These are phyloP conservation scores for Anser brachyrhynchus DNA, from an alignment of 2,113 vertebrate genomes.

Conservation along the genomic window DNA sequence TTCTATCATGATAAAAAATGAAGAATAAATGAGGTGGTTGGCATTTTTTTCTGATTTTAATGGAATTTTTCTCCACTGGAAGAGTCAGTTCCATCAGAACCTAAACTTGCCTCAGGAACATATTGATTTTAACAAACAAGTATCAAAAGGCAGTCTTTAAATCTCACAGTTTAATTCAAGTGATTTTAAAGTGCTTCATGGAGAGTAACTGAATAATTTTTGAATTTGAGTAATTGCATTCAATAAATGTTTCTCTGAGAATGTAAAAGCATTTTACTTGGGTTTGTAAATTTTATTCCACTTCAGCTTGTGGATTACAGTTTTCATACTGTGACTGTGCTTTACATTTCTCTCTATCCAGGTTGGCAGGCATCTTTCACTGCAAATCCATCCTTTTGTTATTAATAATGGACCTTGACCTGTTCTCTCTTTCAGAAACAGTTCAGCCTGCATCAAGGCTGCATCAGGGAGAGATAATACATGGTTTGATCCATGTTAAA, in stretches of 20 bases:
- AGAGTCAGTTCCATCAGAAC: background rate
- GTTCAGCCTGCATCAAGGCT: background rate
- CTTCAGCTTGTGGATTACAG: background rate
- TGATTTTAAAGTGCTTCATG: constrained; percentile 26
- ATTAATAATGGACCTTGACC: background rate
- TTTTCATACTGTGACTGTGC: background rate
- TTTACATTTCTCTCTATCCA: background rate
- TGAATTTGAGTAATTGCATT: constrained; percentile 22
- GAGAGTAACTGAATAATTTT: constrained; percentile 27
- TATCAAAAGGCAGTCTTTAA: constrained; percentile 49
- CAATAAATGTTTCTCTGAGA: constrained; percentile 16
- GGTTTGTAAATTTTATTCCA: background rate
- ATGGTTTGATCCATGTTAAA: background rate
- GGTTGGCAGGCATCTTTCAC: background rate
- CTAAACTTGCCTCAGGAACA: constrained; percentile 8
- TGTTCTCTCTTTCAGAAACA: background rate
- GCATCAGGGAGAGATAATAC: background rate
- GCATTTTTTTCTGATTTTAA: background rate
- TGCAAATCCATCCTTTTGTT: background rate
- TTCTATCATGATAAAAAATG: background rate
- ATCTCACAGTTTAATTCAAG: constrained; percentile 34
- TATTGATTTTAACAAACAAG: constrained; percentile 39
- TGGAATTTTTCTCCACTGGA: background rate
- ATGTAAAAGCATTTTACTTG: background rate
- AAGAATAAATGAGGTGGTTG: background rate